Base-by-base conservation (phyloP, 1,140 invertebrate species). In the Drosophila kepulauana region DNA sequence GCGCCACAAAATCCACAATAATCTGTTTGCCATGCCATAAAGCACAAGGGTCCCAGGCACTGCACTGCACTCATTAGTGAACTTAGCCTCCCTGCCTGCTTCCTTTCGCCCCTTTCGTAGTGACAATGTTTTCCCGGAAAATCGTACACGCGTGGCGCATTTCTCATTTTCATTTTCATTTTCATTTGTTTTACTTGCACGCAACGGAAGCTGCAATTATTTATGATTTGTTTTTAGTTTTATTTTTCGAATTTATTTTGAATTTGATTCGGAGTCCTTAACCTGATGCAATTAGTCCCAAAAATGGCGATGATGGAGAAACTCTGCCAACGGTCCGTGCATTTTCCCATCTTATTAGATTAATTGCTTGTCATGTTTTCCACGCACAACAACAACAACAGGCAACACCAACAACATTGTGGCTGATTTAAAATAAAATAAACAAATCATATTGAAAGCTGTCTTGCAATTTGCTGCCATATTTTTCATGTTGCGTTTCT, bases 391-490 rank as follows among this genome's bases (percentile, higher is more conserved):
- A 7, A 45, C 28, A 59, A 54, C 45, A 75, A 30, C 65, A 57
- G 28, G 28, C 11, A 70, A 41, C 64, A 57, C 1, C 46, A 43
- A 61, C 45, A 77, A 75, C 71, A 28, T 43, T 65, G 63, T 41
- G 74, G 79, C 69, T 59, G 61, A 87, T 76, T 77, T 67, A 48
- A 69, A 74, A 87, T 78, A 71, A 68, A 59, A 68, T 58, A 45
- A 79, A 69, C 65, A 70, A 79, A 79, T 88, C 79, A 79, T 79
- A 67, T 66, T 72, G 82, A 87, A 85, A 81, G 79, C 76, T 72
- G 82, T 88, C 84, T 80, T 78, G 80, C 84, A 80, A 88, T 87
- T 87, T 88, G 84, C 80, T 88, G 84, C 85, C 84, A 87, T 89
- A 88, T 80, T 89, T 87, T 78, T 80, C 81, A 80, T 84, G 75